Percentiles rank a stretch among this genome's conserved stretches.
phyloP scores from a whole-genome alignment of 2,797 vertebrate species.

The Epinephelus coioides region DNA sequence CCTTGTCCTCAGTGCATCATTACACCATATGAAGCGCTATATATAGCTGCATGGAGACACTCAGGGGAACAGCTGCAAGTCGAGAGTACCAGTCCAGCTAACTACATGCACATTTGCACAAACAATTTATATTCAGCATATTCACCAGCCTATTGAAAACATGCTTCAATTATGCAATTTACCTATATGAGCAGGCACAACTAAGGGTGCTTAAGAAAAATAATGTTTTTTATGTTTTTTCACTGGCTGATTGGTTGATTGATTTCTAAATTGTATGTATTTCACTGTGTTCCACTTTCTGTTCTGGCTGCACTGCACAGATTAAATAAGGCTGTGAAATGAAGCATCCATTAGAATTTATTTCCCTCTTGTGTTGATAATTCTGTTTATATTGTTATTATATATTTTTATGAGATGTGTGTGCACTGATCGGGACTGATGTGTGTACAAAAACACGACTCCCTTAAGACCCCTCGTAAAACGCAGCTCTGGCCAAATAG shows the following conservation, averaged over 20 bases:
- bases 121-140: slow-evolving; percentile 34
- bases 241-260: not conserved
- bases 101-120: slow-evolving; percentile 41
- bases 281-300: slow-evolving; percentile 7
- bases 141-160: slow-evolving; percentile 19
- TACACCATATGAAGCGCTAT: slow-evolving; percentile 77
- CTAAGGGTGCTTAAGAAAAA: not conserved
- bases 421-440: slow-evolving; percentile 40
- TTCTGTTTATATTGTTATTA: slow-evolving; percentile 50
- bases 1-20: slow-evolving; percentile 74
- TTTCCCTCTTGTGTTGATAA: slow-evolving; percentile 42
- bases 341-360: slow-evolving; percentile 49
- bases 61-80: slow-evolving; percentile 76
- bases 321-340: slow-evolving; percentile 51
- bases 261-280: slow-evolving; percentile 12
- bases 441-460: slow-evolving; percentile 38
- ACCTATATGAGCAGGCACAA: not conserved
- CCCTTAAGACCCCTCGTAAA: slow-evolving; percentile 45
- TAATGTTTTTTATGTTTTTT: not conserved
- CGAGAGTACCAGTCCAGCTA: slow-evolving; percentile 58
- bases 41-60: slow-evolving; percentile 74
- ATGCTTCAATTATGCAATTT: slow-evolving; percentile 1
- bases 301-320: slow-evolving; percentile 8
- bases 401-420: slow-evolving; percentile 53
- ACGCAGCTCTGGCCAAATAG: slow-evolving; percentile 25